These are phyloP conservation scores for Xestia sexstrigata DNA, from an alignment of 2,888 invertebrate genomes.

Conservation along the genomic window DNA sequence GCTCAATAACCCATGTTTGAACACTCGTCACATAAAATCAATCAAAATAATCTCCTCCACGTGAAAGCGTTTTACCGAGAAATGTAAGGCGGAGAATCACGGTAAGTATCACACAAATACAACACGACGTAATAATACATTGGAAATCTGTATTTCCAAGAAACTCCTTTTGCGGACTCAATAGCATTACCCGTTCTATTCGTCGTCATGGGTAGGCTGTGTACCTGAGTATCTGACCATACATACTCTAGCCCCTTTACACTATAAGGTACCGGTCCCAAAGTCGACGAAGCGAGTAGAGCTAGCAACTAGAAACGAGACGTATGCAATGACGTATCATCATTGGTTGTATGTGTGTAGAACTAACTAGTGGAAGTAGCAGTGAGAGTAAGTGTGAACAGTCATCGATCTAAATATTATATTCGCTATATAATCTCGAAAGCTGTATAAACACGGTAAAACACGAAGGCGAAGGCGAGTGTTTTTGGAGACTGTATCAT, in stretches of 20 bases:
- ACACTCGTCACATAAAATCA: neutral
- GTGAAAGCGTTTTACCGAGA: neutral
- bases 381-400: neutral
- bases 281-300: neutral
- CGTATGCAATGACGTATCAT: neutral
- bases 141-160: slow-evolving; percentile 7
- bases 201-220: neutral
- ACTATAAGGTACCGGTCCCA: neutral
- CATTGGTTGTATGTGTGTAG: neutral
- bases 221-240: neutral
- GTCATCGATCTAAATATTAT: too few relatives aligned
- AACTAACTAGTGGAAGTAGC: neutral
- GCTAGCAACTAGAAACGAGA: neutral
- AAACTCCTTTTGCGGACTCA: neutral
- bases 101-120: neutral
- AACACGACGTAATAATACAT: neutral
- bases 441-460: neutral
- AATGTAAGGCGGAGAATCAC: neutral
- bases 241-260: neutral
- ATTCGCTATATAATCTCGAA: neutral
- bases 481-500: too few relatives aligned
- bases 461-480: too few relatives aligned
- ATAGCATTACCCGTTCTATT: neutral
- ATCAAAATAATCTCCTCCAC: neutral
- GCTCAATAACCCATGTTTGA: neutral